Evolutionary conservation across 2,113 vertebrate genomes (phyloP).

Genomic region (Australoheros scitulus): DNA sequence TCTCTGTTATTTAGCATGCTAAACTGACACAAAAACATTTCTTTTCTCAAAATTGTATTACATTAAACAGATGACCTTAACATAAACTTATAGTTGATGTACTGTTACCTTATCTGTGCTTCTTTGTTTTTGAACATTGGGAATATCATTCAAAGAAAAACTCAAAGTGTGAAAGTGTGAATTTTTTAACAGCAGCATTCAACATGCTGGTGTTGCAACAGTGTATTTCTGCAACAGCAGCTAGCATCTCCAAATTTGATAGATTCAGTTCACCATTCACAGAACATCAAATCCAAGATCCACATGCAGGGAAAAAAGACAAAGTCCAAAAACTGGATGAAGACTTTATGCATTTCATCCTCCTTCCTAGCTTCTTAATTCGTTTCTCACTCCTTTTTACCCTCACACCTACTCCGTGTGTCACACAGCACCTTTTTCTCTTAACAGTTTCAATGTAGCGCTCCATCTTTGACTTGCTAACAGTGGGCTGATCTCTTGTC

Average conservation of each 20-base stretch:
- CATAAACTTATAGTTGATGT: background rate
- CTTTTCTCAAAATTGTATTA: too few relatives aligned
- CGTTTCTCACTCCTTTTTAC: constrained; percentile 35
- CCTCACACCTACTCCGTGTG: constrained; percentile 61
- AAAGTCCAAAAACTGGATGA: background rate
- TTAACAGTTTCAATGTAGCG: constrained; percentile 32
- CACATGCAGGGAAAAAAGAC: background rate
- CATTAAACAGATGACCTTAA: too few relatives aligned
- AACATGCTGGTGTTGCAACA: background rate
- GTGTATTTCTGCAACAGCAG: too few relatives aligned
- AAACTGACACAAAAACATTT: background rate
- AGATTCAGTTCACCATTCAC: too few relatives aligned
- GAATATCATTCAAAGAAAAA: background rate
- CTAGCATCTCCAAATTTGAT: too few relatives aligned
- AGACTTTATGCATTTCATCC: constrained; percentile 14
- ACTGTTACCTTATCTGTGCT: background rate
- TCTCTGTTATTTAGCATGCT: background rate
- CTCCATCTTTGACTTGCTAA: constrained; percentile 34
- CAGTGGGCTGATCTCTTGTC: constrained; percentile 33
- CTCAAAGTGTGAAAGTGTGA: background rate
- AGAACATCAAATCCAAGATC: background rate
- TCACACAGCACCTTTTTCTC: constrained; percentile 49
- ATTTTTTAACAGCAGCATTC: background rate
- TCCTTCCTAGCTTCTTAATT: constrained; percentile 31
- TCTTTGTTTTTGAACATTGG: background rate